Evolutionary conservation across 64 coral and sea anemone genomes (phyloP).

Genomic region (Trachythela sp.): DNA sequence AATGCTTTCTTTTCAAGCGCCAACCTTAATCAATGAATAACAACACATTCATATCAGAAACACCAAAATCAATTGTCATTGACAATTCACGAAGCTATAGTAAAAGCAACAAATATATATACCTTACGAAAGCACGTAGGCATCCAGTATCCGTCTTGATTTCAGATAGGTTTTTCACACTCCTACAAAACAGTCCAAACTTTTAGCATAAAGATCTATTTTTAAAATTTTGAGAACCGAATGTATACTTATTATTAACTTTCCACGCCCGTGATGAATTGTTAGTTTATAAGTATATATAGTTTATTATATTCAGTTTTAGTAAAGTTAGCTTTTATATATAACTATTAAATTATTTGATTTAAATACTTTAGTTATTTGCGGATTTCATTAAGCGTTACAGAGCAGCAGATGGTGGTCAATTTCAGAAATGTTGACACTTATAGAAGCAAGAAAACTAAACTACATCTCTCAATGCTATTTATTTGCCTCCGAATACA

Average conservation of each 20-base stretch:
- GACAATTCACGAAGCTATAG: neutral
- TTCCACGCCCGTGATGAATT: no score
- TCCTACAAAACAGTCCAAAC: neutral
- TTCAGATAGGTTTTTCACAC: neutral
- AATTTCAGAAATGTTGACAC: no score
- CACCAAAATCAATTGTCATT: neutral
- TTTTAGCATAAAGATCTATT: neutral
- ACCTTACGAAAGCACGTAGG: conserved; percentile 12
- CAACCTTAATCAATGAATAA: conserved; percentile 36
- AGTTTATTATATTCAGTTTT: neutral
- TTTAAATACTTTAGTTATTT: conserved; percentile 6
- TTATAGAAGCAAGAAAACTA: no score
- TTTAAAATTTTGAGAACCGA: no score
- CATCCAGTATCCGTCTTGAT: neutral
- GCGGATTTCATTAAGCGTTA: neutral
- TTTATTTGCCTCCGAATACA: no score
- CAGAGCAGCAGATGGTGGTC: no score
- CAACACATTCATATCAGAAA: neutral
- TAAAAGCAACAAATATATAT: neutral
- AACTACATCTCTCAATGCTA: no score
- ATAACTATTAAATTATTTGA: no score
- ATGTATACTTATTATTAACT: no score
- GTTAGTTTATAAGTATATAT: no score
- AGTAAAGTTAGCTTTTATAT: no score
- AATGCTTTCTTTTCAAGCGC: conserved; percentile 93